phyloP scores from a whole-genome alignment of 2,113 vertebrate genomes.

The Hoplias malabaricus region DNA sequence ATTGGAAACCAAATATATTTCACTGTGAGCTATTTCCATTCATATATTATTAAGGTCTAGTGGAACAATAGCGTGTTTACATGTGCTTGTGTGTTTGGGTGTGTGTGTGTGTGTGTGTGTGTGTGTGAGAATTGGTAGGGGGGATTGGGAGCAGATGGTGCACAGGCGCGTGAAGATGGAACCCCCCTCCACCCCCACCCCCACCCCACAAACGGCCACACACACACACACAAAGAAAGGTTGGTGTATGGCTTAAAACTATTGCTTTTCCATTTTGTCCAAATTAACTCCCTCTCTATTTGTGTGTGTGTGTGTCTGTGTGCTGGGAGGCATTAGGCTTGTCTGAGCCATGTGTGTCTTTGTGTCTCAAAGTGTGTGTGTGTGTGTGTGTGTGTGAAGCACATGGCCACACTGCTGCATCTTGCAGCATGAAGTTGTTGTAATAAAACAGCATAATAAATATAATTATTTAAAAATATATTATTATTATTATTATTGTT shows the following conservation, averaged over 20 bases:
- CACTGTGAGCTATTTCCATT: slow-evolving; percentile 33
- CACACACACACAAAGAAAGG: too few species aligned
- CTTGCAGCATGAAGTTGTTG: too few species aligned
- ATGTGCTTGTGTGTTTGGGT: not conserved
- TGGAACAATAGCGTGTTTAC: slow-evolving; percentile 31
- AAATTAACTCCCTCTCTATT: too few species aligned
- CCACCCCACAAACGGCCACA: too few species aligned
- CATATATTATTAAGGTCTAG: slow-evolving; percentile 16
- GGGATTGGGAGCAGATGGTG: not conserved
- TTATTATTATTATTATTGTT: too few species aligned
- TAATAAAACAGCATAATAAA: too few species aligned
- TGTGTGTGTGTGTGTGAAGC: not conserved
- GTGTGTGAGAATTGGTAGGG: too few species aligned
- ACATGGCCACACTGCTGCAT: slow-evolving; percentile 33
- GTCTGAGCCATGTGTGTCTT: slow-evolving; percentile 47
- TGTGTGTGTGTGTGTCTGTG: slow-evolving; percentile 52
- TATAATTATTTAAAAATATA: too few species aligned
- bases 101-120: not conserved
- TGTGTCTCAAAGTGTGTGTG: slow-evolving; percentile 50
- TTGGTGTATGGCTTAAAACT: too few species aligned
- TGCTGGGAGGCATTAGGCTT: slow-evolving; percentile 64
- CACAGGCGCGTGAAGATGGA: slow-evolving; percentile 16
- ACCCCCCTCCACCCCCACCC: not conserved
- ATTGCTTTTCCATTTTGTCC: too few species aligned
- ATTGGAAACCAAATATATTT: slow-evolving; percentile 39